Evolutionary conservation across 2,113 vertebrate species (phyloP), one percentile per base, ranked within the genome.

Genomic region (Rhinoderma darwinii): DNA sequence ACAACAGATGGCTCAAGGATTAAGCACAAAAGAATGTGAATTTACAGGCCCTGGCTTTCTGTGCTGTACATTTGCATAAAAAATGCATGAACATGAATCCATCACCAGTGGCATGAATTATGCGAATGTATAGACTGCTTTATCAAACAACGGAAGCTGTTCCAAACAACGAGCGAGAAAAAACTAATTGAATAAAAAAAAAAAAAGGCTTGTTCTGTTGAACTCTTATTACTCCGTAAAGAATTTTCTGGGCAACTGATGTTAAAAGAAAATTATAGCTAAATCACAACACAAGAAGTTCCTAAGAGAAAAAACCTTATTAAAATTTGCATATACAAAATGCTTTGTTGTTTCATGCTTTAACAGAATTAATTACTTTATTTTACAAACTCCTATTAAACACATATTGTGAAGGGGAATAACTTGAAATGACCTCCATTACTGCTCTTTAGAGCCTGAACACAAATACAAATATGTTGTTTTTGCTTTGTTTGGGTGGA

Each of bases 1-100:
- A 0, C 80, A 89, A 88, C 87, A 90, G 89, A 90, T 90, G 88
- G 77, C 54, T 47, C 84, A 66, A 89, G 88, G 50, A 79, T 73
- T 50, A 88, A 88, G 89, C 61, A 79, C 63, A 89, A 89, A 88
- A 87, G 50, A 75, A 76, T 81, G 41, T 89, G 78, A 77, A 90
- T 82, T 88, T 78, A 75, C 5, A 0, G 85, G 73, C 32, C 14
- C 1, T 84, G 35, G 41, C 17, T 88, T 87, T 11, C 54, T 88
- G 83, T 14, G 1, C 7, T 35, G 47, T 17, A 12, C 51, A 75
- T 84, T 56, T 84, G 72, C 83, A 84, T 84, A 84, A 84, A 54
- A 30, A 84, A 59, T 73, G 47, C 70, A 59, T 75, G 66, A 41
- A 75, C 70, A 74, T 61, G 50, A 37, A 84, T 75, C 43, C 47